A percentile compares a stretch with the other conserved stretches of the same genome.
These are phyloP conservation scores for Eristalis pertinax DNA, from an alignment of 2,888 invertebrate species.

Conservation along the genomic window DNA sequence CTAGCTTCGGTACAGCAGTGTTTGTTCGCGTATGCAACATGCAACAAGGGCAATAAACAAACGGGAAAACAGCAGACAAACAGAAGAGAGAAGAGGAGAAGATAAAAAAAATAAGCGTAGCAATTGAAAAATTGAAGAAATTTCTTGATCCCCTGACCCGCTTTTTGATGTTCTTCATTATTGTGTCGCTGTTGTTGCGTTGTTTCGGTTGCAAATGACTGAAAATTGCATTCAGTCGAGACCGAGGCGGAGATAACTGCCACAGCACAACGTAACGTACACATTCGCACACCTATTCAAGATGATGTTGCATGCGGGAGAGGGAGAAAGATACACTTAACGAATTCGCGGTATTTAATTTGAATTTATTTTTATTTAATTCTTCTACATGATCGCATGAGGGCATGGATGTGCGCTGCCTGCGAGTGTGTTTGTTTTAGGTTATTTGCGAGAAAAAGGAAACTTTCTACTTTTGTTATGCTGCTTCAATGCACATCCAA, in stretches of 20 bases:
- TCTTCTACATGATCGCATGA: slow-evolving; percentile 3
- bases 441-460: slow-evolving; percentile 27
- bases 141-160: slow-evolving; percentile 71
- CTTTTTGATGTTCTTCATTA: slow-evolving; percentile 37
- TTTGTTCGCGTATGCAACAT: neutral
- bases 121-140: slow-evolving; percentile 72
- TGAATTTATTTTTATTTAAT: slow-evolving; percentile 62
- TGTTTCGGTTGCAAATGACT: slow-evolving; percentile 47
- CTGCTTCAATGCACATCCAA: neutral
- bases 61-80: neutral
- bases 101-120: slow-evolving; percentile 40
- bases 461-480: slow-evolving; percentile 62
- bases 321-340: slow-evolving; percentile 36
- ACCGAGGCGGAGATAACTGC: slow-evolving; percentile 49
- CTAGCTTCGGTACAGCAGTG: slow-evolving; percentile 23
- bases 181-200: slow-evolving; percentile 5
- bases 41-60: slow-evolving; percentile 13
- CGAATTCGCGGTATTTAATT: slow-evolving; percentile 59
- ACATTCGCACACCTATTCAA: neutral
- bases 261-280: slow-evolving; percentile 5
- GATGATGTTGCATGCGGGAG: neutral
- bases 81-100: neutral
- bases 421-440: slow-evolving; percentile 25
- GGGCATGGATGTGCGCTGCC: neutral
- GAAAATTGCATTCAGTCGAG: slow-evolving; percentile 59